Base-by-base conservation (phyloP, 2,797 vertebrate genomes). In the Emys orbicularis region DNA sequence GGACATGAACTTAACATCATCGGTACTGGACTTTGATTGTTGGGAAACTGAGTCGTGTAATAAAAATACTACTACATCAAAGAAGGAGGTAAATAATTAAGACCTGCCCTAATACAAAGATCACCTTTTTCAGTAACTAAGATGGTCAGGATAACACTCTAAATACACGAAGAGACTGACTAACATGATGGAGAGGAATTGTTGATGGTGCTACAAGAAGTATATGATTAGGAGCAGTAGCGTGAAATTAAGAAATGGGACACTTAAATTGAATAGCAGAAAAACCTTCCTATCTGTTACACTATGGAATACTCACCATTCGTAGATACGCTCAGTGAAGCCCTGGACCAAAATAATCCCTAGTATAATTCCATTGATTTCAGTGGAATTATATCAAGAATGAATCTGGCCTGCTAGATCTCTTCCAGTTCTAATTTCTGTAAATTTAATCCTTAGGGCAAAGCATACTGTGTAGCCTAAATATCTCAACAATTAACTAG, bases 81-180 rank as follows among this genome's bases (percentile, higher is more conserved):
- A 89, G 65, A 87, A 96, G 80, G 19, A 84, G 15, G 34, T 72
- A 19, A 85, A 44, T 83, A 90, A 83, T 68, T 94, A 47, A 76
- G 41, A 76, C 5, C 6, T 47, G 18, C n/a, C 31, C 31, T 37
- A 68, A n/a, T 37, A 76, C 44, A 27, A 76, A 8, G 41, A 47
- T 47, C 21, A 47, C 25, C 44, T 47, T 47, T 95, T 90, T 90
- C 86, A 82, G 84, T 84, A 94, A 23, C 6, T 82, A 41, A 77
- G 85, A 49, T 7, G 37, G 15, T 59, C 77, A 81, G 18, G 76
- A 29, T n/a, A 80, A 56, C 44, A n/a, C 41, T 77, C n/a, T 81
- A 94, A 90, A 88, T 92, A 88, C 79, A 88, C n/a, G 3, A 92
- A 57, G 83, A 10, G 19, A 29, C 4, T 12, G 84, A 59, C 29